These are phyloP conservation scores for Stomatorhinus walkeri DNA, from an alignment of 2,797 vertebrate species.

Conservation along the genomic window DNA sequence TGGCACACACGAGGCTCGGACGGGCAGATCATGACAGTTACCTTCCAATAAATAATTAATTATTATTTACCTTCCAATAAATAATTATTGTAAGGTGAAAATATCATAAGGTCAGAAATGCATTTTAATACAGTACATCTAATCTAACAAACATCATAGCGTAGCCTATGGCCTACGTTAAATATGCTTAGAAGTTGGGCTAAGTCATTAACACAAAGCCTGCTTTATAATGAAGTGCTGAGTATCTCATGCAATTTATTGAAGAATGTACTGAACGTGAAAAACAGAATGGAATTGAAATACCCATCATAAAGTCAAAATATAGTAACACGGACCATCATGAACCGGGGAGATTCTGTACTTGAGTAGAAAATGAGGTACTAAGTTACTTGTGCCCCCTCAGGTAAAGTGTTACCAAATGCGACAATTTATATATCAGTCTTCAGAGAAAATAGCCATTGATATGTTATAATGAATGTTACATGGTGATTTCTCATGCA, in stretches of 20 bases:
- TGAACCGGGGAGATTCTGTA: neutral
- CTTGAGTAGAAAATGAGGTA: neutral
- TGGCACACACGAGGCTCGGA: too few species aligned
- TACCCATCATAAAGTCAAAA: neutral
- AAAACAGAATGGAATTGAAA: neutral
- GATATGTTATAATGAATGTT: neutral
- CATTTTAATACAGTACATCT: neutral
- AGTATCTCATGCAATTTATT: neutral
- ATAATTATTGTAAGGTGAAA: neutral
- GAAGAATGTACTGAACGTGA: neutral
- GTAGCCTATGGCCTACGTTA: neutral
- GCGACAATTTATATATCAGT: neutral
- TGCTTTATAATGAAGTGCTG: neutral
- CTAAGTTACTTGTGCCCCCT: neutral
- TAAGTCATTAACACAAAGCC: neutral
- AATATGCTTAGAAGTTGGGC: neutral
- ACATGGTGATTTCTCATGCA: neutral
- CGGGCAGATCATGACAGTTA: too few species aligned
- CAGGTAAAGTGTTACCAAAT: neutral
- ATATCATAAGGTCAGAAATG: neutral
- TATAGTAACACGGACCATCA: neutral
- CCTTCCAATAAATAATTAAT: too few species aligned
- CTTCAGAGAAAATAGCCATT: neutral
- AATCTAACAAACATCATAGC: neutral
- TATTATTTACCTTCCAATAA: neutral